Conservation (phyloP, 2,113 vertebrate genomes). For the Pelobates fuscus region DNA sequence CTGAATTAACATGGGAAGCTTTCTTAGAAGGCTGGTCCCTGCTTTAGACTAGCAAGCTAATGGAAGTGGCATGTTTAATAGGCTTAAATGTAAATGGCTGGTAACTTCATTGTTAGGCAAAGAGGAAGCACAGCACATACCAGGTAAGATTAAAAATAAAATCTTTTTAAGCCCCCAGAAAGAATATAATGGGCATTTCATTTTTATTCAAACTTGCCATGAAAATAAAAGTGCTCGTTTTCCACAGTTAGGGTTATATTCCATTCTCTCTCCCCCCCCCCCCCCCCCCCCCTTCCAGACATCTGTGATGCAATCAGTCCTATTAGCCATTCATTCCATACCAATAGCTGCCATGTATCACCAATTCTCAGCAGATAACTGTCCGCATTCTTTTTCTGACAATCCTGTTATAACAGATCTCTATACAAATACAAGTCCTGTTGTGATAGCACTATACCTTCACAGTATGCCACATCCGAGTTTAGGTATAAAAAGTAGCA, state of each 20-base stretch:
- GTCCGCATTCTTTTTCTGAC: too few relatives aligned
- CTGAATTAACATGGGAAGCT: constrained; percentile 28
- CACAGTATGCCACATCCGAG: too few relatives aligned
- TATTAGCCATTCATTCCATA: too few relatives aligned
- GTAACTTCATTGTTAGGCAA: constrained; percentile 16
- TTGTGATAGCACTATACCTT: too few relatives aligned
- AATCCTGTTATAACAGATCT: too few relatives aligned
- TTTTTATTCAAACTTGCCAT: background rate
- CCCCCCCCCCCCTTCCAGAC: too few relatives aligned
- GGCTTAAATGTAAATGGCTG: constrained; percentile 27
- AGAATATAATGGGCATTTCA: background rate
- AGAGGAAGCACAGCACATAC: constrained; percentile 19
- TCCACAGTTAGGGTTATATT: too few relatives aligned
- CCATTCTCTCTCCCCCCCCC: too few relatives aligned
- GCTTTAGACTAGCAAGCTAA: constrained; percentile 24
- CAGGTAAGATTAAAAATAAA: background rate
- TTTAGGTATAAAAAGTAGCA: too few relatives aligned
- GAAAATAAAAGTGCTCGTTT: background rate
- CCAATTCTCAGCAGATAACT: background rate
- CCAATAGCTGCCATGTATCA: too few relatives aligned
- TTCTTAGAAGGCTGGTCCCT: constrained; percentile 7
- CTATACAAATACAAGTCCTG: too few relatives aligned
- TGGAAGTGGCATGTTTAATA: constrained; percentile 38
- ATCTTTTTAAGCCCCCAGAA: background rate
- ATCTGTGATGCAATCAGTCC: background rate